Evolutionary conservation across 2,888 invertebrate species (phyloP).

Genomic region (Drosophila macrospina): DNA sequence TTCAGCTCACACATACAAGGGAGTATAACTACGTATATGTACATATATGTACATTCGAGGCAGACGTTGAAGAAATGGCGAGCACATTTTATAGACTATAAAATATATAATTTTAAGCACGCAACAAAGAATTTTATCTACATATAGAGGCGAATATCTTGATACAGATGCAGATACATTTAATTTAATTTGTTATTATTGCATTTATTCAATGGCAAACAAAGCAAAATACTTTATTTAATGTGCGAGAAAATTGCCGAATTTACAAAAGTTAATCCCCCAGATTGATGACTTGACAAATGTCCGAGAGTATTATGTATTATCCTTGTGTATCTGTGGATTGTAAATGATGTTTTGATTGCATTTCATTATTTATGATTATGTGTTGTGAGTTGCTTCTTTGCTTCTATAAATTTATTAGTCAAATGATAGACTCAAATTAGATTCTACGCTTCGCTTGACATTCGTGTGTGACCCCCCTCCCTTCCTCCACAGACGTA

Average conservation of each 20-base stretch:
- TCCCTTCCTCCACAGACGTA: neutral
- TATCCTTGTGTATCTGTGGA: neutral
- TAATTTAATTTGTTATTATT: conserved; percentile 11
- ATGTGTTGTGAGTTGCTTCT: neutral
- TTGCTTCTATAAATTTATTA: conserved; percentile 5
- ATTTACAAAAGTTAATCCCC: conserved; percentile 11
- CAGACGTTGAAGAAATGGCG: conserved; percentile 68
- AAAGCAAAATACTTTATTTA: conserved; percentile 47
- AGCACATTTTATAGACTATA: conserved; percentile 74
- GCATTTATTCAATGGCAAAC: conserved; percentile 49
- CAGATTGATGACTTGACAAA: conserved; percentile 30
- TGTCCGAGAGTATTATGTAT: no score
- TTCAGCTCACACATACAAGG: conserved; percentile 6
- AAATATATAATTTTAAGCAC: conserved; percentile 60
- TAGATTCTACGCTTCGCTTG: neutral
- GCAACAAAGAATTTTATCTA: conserved; percentile 67
- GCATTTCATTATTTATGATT: neutral
- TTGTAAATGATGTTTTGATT: neutral
- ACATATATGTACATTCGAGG: conserved; percentile 12
- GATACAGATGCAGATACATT: conserved; percentile 24
- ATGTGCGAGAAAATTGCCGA: conserved; percentile 45
- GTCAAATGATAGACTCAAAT: neutral
- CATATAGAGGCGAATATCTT: conserved; percentile 3
- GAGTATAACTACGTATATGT: conserved; percentile 19
- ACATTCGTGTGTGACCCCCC: neutral